Evolutionary conservation across 2,888 invertebrate genomes (phyloP), one percentile per base, ranked within the genome.

Genomic region (Latheticus oryzae): DNA sequence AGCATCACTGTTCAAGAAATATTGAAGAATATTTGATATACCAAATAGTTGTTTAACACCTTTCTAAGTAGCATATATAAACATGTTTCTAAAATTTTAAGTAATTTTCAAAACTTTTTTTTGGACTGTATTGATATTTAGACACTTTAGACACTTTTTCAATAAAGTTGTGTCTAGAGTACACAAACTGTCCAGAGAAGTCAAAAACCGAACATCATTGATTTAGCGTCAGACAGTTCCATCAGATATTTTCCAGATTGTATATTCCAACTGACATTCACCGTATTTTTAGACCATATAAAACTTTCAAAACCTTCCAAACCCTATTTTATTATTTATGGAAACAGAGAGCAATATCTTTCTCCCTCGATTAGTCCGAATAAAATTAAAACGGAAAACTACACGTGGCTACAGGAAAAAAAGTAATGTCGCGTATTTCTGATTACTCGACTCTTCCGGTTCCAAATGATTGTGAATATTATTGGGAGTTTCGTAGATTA

Each of bases 281-380:
- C 13, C 26, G 40, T 50, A 50, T 42, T 50, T 40, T 50, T 35
- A 42, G 42, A 56, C 16, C 33, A 35, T 37, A 50, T 56, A 56
- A 56, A 56, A 56, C 28, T 42, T 56, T 56, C 56, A 56, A 17
- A 50, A 43, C 21, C 5, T 35, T 35, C 23, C 38, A 35, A 38
- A 40, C 42, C 50, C 42, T 50, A 24, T 32, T 47, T 50, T 56
- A 56, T 50, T 56, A 56, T 56, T 56, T 56, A 56, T 50, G 42
- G 40, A 40, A 32, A 55, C 33, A 12, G 24, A 47, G 40, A 32
- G 40, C 47, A 26, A 30, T 53, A 43, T 35, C 53, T 48, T 35
- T 28, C 19, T 28, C 30, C 12, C 37, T 32, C 45, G 17, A 37
- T 48, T 48, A 48, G 16, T 15, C 35, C 1, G 11, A 26, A 13